These are phyloP conservation scores for Hemibagrus guttatus DNA, from an alignment of 2,797 vertebrate genomes.

Conservation along the genomic window DNA sequence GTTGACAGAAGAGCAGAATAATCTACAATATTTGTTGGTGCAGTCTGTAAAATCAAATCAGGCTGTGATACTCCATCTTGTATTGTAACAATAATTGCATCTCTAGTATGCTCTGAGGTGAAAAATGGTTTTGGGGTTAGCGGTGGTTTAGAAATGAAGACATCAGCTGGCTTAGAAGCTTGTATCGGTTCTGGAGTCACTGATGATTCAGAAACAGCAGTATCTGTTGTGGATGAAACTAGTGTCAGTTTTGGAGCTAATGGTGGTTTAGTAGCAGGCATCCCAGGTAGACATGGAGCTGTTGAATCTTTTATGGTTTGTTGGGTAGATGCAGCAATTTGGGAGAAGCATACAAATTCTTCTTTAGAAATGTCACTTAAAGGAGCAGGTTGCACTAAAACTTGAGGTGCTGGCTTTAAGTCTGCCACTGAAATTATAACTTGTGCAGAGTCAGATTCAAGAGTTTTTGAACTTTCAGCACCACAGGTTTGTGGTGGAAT, in stretches of 20 bases:
- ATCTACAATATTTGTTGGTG: conserved; percentile 52
- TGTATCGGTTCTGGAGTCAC: conserved; percentile 1
- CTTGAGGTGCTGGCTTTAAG: conserved; percentile 42
- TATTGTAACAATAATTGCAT: conserved; percentile 64
- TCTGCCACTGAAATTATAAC: conserved; percentile 48
- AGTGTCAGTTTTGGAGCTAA: conserved; percentile 28
- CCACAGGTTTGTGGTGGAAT: conserved; percentile 22
- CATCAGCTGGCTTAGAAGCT: conserved; percentile 12
- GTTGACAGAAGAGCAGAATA: conserved; percentile 49
- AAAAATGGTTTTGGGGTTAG: conserved; percentile 14
- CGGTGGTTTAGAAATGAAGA: conserved; percentile 26
- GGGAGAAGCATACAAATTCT: conserved; percentile 72
- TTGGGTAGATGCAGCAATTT: conserved; percentile 60
- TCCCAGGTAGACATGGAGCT: conserved; percentile 16
- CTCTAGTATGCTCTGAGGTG: conserved; percentile 3
- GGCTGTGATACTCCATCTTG: conserved; percentile 67
- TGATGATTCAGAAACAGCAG: conserved; percentile 27
- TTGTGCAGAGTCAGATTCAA: conserved; percentile 12
- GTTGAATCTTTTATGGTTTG: conserved; percentile 8
- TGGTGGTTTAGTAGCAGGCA: conserved; percentile 32
- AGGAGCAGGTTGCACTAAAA: conserved; percentile 63
- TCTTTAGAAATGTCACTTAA: conserved; percentile 1
- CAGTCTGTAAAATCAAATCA: conserved; percentile 56
- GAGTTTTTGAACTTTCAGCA: conserved; percentile 13
- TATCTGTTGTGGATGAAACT: neutral